Evolutionary conservation across 1,140 invertebrate genomes (phyloP).

Genomic region (Wiebesia pumilae): DNA sequence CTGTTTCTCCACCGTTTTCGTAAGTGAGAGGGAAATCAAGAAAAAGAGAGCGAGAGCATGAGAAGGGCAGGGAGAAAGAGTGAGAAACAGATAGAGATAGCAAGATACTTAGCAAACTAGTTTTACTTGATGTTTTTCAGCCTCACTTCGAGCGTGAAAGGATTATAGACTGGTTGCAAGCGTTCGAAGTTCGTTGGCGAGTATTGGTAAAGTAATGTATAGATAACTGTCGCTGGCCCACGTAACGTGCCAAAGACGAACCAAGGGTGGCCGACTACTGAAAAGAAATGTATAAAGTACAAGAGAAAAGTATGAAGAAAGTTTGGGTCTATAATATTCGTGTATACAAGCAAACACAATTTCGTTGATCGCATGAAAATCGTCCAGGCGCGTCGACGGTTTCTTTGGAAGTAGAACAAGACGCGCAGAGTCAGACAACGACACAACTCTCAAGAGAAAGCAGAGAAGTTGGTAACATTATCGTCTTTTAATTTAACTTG

Average conservation of each 20-base stretch:
- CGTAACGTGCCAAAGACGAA: not conserved
- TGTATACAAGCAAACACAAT: slow-evolving; percentile 16
- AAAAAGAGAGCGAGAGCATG: not conserved
- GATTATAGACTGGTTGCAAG: slow-evolving; percentile 45
- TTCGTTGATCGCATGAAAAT: not conserved
- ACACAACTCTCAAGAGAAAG: slow-evolving; percentile 14
- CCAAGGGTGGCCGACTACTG: not conserved
- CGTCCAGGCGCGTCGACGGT: not conserved
- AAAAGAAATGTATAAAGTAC: not conserved
- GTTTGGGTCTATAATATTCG: not conserved
- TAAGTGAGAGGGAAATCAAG: not conserved
- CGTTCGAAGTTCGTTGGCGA: slow-evolving; percentile 23
- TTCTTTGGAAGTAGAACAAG: slow-evolving; percentile 39
- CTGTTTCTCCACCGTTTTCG: not conserved
- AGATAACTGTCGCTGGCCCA: not conserved
- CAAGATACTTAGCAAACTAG: slow-evolving; percentile 54
- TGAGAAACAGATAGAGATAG: not conserved
- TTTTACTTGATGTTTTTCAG: slow-evolving; percentile 48
- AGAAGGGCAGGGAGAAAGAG: not conserved
- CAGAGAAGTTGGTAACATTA: slow-evolving; percentile 62
- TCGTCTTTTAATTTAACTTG: slow-evolving; percentile 70
- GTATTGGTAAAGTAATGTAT: slow-evolving; percentile 12
- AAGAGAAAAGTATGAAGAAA: not conserved
- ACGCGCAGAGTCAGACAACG: slow-evolving; percentile 25
- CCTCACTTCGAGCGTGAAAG: slow-evolving; percentile 40